Evolutionary conservation across 1,140 invertebrate genomes (phyloP).

Genomic region (Drosophila aff.): DNA sequence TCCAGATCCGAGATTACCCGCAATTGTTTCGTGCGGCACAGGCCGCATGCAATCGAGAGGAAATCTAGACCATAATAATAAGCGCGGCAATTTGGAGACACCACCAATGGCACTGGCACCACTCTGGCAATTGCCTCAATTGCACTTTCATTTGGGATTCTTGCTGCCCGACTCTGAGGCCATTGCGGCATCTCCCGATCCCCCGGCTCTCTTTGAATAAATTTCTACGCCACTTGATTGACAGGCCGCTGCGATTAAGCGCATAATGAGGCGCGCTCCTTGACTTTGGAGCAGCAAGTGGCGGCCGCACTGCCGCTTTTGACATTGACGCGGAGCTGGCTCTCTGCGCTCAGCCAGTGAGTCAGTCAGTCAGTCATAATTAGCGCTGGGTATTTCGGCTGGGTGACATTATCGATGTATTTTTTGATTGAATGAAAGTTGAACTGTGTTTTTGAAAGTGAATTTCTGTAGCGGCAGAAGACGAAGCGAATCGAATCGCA

Average conservation of each 20-base stretch:
- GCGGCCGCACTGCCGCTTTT: slow-evolving; percentile 9
- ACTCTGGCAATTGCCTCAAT: slow-evolving; percentile 29
- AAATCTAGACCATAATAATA: slow-evolving; percentile 55
- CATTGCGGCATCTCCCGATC: slow-evolving; percentile 2
- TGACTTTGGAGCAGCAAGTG: slow-evolving; percentile 26
- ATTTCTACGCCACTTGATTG: slow-evolving; percentile 48
- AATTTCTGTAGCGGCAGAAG: slow-evolving; percentile 53
- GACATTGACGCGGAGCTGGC: slow-evolving; percentile 43
- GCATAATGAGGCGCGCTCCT: slow-evolving; percentile 35
- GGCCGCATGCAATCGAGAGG: slow-evolving; percentile 38
- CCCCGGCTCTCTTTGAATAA: slow-evolving; percentile 42
- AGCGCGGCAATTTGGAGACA: slow-evolving; percentile 37
- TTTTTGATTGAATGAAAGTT: slow-evolving; percentile 67
- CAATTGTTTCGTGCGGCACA: slow-evolving; percentile 45
- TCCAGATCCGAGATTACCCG: slow-evolving; percentile 17
- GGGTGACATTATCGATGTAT: slow-evolving; percentile 63
- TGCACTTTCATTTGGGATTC: slow-evolving; percentile 54
- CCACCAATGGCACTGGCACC: slow-evolving; percentile 1
- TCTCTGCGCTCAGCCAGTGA: background rate
- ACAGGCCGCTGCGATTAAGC: slow-evolving; percentile 46
- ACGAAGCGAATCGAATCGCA: slow-evolving; percentile 32
- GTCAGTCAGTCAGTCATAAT: slow-evolving; percentile 62
- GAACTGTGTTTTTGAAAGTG: slow-evolving; percentile 63
- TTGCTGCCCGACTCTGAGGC: slow-evolving; percentile 8
- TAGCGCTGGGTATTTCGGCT: slow-evolving; percentile 58